phyloP scores from a whole-genome alignment of 2,888 invertebrate species.

The Bimastos eiseni region DNA sequence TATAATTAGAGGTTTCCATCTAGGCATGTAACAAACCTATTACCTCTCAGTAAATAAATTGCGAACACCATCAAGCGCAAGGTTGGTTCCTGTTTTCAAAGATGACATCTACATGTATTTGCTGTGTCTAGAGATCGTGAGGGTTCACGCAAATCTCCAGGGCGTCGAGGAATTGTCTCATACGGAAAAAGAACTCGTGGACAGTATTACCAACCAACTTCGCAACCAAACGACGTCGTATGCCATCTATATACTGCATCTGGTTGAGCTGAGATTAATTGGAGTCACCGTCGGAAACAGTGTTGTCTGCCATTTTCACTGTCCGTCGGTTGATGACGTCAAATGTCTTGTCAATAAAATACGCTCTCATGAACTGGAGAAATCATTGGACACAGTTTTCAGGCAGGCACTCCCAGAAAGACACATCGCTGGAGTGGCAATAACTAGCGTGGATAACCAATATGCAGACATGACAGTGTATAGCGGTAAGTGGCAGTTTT shows the following conservation, averaged over 20 bases:
- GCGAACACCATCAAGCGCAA: not conserved
- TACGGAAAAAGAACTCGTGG: not conserved
- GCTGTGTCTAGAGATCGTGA: not conserved
- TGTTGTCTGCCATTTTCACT: not conserved
- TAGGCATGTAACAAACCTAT: too few relatives aligned
- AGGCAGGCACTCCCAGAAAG: not conserved
- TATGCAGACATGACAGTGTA: not conserved
- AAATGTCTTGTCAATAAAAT: not conserved
- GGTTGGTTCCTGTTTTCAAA: not conserved
- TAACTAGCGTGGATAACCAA: constrained; percentile 9
- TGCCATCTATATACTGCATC: not conserved
- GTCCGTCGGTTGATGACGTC: not conserved
- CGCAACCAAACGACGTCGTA: not conserved
- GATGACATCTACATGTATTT: too few relatives aligned
- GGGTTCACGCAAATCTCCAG: constrained; percentile 3
- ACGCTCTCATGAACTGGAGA: not conserved
- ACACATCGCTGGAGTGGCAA: not conserved
- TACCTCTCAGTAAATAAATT: too few relatives aligned
- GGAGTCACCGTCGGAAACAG: not conserved
- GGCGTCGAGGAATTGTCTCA: not conserved
- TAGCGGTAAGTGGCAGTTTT: not conserved
- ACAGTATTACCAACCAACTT: not conserved
- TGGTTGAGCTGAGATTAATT: not conserved
- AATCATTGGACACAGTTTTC: not conserved
- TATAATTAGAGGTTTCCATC: too few relatives aligned